Evolutionary conservation across 2,888 invertebrate species (phyloP), one percentile per base, ranked within the genome.

Genomic region (Amphimallon solstitiale): DNA sequence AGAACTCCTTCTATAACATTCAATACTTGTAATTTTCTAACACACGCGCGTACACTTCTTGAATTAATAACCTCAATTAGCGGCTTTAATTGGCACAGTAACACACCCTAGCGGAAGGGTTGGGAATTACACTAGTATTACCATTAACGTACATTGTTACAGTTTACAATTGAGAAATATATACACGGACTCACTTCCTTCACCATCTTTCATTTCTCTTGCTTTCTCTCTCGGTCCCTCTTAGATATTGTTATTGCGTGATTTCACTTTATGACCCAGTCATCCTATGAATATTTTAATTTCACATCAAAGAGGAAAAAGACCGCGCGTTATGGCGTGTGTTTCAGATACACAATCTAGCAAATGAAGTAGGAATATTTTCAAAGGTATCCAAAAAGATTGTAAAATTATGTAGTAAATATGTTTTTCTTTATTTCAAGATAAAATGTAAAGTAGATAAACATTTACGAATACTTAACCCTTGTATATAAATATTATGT

Each of bases 41-140:
- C 59, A 68, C 59, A 65, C 62, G 62, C 65, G 62, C 63, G 60
- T 67, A 62, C 60, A 66, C 66, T 64, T 66, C 66, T 66, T 66
- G 66, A 65, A 68, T 63, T 68, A 68, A 65, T 56, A 65, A 65
- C 65, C 65, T 63, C 65, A 68, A 65, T 68, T 65, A 72, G 72
- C 63, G 66, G 70, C 68, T 71, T 72, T 73, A 73, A 73, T 73
- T 73, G 72, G 65, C 65, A 63, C 64, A 63, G 70, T 69, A 71
- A 72, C 73, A 73, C 73, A 73, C 73, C 73, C 73, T 72, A 65
- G 66, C 72, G 73, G 73, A 73, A 73, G 72, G 73, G 73, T 67
- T 71, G 68, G 69, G 66, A 68, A 66, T 67, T 67, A 70, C 68
- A 71, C 70, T 67, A 69, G 64, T 68, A 73, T 73, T 73, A 73